A percentile compares a stretch with the other conserved stretches of the same genome.
Conservation (phyloP, 1,140 invertebrate genomes). For the Drosophila orena region DNA sequence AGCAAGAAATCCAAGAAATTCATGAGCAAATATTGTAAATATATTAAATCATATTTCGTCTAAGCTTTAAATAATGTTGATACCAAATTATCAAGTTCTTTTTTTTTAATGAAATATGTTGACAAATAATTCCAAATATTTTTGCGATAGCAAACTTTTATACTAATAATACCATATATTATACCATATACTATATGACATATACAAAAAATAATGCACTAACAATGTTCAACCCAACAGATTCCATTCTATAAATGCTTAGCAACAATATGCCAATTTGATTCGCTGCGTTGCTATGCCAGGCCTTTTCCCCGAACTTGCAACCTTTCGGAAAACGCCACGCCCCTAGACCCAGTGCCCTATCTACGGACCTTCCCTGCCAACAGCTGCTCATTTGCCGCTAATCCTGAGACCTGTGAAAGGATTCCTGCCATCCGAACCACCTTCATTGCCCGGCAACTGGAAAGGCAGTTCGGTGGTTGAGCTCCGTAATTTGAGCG, state of each 20-base stretch:
- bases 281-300: constrained; percentile 8
- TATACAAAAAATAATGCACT: too few relatives aligned
- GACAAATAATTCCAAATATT: too few relatives aligned
- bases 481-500: constrained; percentile 62
- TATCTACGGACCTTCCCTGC: neutral
- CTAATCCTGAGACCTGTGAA: constrained; percentile 23
- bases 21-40: too few relatives aligned
- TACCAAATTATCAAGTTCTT: too few relatives aligned
- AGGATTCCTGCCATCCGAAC: constrained; percentile 4
- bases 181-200: too few relatives aligned
- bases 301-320: neutral
- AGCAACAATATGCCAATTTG: constrained; percentile 14
- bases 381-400: constrained; percentile 49
- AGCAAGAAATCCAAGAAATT: neutral
- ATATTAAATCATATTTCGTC: too few relatives aligned
- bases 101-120: too few relatives aligned
- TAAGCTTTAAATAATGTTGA: too few relatives aligned
- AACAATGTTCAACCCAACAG: too few relatives aligned
- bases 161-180: too few relatives aligned
- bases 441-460: constrained; percentile 33
- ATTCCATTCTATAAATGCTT: neutral
- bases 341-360: neutral
- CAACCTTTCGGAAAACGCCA: constrained; percentile 8
- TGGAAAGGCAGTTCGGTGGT: constrained; percentile 3
- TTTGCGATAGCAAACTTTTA: too few relatives aligned